A percentile compares a stretch with the other conserved stretches of the same genome.
These are phyloP conservation scores for Seriola quinqueradiata DNA, from an alignment of 2,113 vertebrate genomes.

Conservation along the genomic window DNA sequence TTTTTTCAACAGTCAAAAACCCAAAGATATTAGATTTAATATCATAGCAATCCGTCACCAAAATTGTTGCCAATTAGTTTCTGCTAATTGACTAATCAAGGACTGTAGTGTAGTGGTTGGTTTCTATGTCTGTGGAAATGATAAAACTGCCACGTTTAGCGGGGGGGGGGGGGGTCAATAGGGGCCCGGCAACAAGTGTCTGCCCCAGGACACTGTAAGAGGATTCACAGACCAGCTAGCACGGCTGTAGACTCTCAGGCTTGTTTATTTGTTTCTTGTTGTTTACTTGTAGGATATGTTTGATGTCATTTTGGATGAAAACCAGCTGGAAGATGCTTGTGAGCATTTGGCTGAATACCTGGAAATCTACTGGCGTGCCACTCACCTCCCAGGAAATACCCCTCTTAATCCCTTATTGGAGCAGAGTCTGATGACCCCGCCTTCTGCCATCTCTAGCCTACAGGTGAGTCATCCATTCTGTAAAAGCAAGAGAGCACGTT, in stretches of 20 bases:
- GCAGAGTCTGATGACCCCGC: constrained; percentile 87
- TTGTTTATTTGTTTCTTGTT: background rate
- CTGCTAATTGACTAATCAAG: no score
- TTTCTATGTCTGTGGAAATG: no score
- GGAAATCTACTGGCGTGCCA: constrained; percentile 96
- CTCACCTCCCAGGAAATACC: constrained; percentile 88
- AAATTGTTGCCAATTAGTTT: no score
- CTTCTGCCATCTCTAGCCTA: constrained; percentile 89
- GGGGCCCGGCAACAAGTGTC: no score
- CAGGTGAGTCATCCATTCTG: constrained; percentile 84
- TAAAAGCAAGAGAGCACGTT: background rate
- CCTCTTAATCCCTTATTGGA: constrained; percentile 86
- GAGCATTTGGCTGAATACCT: constrained; percentile 96
- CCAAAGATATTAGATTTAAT: no score
- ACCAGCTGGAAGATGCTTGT: constrained; percentile 95
- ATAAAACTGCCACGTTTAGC: no score
- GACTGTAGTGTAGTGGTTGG: no score
- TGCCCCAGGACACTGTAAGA: no score
- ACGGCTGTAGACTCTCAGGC: background rate
- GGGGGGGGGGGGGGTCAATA: no score
- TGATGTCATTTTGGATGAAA: constrained; percentile 96
- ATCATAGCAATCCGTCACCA: no score
- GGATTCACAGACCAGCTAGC: background rate
- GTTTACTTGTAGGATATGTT: constrained; percentile 90
- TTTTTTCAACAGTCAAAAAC: no score